A percentile compares a stretch with the other conserved stretches of the same genome.
These are phyloP conservation scores for Microdon myrmicae DNA, from an alignment of 2,888 invertebrate genomes.

Conservation along the genomic window DNA sequence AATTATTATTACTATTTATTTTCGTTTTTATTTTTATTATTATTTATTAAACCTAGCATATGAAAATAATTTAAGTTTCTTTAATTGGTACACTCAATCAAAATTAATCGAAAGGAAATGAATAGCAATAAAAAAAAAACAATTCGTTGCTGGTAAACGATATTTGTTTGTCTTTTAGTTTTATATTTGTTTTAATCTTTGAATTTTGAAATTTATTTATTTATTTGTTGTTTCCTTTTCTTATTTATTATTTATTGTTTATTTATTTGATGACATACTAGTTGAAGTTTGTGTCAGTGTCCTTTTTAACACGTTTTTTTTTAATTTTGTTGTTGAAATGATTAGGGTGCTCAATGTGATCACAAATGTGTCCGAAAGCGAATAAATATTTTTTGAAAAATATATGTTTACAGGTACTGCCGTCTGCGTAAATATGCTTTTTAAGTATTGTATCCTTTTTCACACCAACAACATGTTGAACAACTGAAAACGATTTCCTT, in stretches of 20 bases:
- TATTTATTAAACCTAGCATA: slow-evolving; percentile 5
- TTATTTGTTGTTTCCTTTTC: slow-evolving; percentile 16
- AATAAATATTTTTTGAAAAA: too few species aligned
- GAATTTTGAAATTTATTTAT: slow-evolving; percentile 13
- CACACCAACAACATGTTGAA: slow-evolving; percentile 8
- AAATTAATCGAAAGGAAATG: slow-evolving; percentile 34
- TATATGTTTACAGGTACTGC: slow-evolving; percentile 46
- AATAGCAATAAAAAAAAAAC: slow-evolving; percentile 23
- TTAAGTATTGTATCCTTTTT: slow-evolving; percentile 37
- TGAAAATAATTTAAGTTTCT: slow-evolving; percentile 8
- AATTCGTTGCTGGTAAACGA: slow-evolving; percentile 34
- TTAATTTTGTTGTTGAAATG: slow-evolving; percentile 45
- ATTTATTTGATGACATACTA: slow-evolving; percentile 32
- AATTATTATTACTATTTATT: slow-evolving; percentile 23
- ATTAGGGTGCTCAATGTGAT: slow-evolving; percentile 51
- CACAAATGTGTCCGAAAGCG: slow-evolving; percentile 51
- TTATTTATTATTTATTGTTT: slow-evolving; percentile 18
- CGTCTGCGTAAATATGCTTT: slow-evolving; percentile 52
- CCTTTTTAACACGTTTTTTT: slow-evolving; percentile 54
- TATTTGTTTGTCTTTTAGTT: slow-evolving; percentile 8
- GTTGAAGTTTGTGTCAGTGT: slow-evolving; percentile 59
- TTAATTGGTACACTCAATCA: slow-evolving; percentile 16
- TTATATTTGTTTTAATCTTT: neutral
- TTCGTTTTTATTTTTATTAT: slow-evolving; percentile 25
- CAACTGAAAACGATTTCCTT: slow-evolving; percentile 44